Evolutionary conservation across 2,113 vertebrate genomes (phyloP), one percentile per base, ranked within the genome.

Genomic region (Chaetura pelagica): DNA sequence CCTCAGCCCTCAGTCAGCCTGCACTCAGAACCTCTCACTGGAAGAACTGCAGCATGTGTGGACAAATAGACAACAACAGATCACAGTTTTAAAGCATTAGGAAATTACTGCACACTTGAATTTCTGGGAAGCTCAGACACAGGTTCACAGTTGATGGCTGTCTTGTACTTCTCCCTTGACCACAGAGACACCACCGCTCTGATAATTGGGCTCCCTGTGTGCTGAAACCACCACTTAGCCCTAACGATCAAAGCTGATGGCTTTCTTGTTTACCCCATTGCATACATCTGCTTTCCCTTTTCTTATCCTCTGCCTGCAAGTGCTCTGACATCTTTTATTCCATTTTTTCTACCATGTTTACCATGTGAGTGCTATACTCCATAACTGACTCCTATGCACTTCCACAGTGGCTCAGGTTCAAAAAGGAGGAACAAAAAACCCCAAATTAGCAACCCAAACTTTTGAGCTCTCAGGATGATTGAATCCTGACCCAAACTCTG

Each of bases 121-220:
- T 63, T 96, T 94, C 89, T 95, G 82, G 62, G 72, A 96, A 92
- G 42, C 35, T 92, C 26, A 69, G 62, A 87, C 40, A 63, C 10
- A 77, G 23, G 68, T 91, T 78, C 75, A 88, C 7, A 89, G 68
- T 18, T 71, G 66, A 79, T 3, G 1, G 49, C 11, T 78, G 54
- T 58, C 51, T 68, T 42, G 6, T 54, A 40, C 64, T 77, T 93
- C 61, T 91, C 42, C 75, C 57, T 77, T 64, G 54, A 90, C 87
- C 87, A 87, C 79, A 95, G 79, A 79, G 48, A 63, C n/a, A 74
- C 26, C 48, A 78, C 4, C 1, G 3, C 57, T 61, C 40, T 10
- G 8, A 21, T 84, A 94, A 89, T 12, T 87, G 81, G 71, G 55
- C 66, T 95, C 84, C 78, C 84, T 32, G 54, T 76, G 87, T 46